Evolutionary conservation across 2,113 vertebrate genomes (phyloP).

Genomic region (Coptodon bakossiorum): DNA sequence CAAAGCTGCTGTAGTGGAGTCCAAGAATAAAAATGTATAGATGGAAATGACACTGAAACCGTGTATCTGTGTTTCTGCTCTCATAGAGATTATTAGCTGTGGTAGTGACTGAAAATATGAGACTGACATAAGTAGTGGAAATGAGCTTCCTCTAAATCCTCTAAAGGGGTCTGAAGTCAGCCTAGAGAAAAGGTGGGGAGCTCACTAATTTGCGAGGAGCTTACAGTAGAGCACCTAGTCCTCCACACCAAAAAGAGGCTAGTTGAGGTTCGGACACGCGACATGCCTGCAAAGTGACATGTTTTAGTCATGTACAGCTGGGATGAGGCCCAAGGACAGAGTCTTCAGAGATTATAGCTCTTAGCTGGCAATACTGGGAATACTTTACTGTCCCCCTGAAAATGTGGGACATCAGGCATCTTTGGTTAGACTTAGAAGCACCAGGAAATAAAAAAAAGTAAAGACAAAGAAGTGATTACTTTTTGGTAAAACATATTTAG

Average conservation of each 20-base stretch:
- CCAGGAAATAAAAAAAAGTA: fast-evolving
- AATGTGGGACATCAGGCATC: fast-evolving
- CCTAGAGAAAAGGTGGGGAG: neutral
- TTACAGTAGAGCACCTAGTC: fast-evolving
- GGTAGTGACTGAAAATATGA: neutral
- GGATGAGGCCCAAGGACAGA: neutral
- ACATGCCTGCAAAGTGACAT: neutral
- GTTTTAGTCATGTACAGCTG: neutral
- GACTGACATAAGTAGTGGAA: neutral
- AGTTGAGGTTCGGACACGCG: neutral
- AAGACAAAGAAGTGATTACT: neutral
- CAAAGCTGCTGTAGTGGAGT: neutral
- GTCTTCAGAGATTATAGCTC: neutral
- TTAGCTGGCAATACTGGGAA: fast-evolving
- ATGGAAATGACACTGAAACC: neutral
- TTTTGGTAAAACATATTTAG: neutral
- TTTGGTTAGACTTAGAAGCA: neutral
- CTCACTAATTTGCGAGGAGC: neutral
- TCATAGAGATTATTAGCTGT: neutral
- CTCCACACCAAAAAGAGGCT: neutral
- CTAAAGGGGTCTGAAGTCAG: neutral
- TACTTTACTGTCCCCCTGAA: neutral
- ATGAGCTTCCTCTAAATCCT: neutral
- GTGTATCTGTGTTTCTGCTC: neutral
- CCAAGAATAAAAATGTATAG: neutral